Evolutionary conservation across 2,113 vertebrate species (phyloP).

Genomic region (Upupa epops): DNA sequence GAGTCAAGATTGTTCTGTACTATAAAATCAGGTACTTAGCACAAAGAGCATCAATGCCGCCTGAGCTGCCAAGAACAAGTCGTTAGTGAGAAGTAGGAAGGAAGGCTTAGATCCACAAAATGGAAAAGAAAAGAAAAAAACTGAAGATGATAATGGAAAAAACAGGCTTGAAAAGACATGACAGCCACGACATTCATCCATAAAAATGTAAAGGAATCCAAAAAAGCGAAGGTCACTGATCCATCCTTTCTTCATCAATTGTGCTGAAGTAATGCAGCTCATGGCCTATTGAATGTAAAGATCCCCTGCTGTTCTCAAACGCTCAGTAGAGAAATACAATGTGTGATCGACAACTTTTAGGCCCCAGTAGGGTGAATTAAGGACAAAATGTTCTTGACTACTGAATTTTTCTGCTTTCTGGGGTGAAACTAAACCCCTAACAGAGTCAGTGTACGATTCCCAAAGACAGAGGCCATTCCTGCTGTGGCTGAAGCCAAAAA

Average conservation of each 20-base stretch:
- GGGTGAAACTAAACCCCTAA: slow-evolving; percentile 16
- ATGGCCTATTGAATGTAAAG: slow-evolving; percentile 49
- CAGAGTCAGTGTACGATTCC: background rate
- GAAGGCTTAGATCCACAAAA: background rate
- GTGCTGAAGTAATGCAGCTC: slow-evolving; percentile 44
- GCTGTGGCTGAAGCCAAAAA: slow-evolving; percentile 11
- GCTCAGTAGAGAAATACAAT: slow-evolving; percentile 8
- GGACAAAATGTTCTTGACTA: slow-evolving; percentile 30
- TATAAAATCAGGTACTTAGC: background rate
- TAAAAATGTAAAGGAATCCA: slow-evolving; percentile 46
- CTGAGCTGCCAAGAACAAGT: background rate
- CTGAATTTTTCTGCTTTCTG: slow-evolving; percentile 12
- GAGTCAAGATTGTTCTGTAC: background rate
- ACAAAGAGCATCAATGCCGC: background rate
- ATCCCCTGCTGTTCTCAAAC: slow-evolving; percentile 23
- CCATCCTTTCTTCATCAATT: slow-evolving; percentile 41
- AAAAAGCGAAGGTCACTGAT: slow-evolving; percentile 25
- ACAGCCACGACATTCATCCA: slow-evolving; percentile 46
- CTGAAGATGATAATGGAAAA: background rate
- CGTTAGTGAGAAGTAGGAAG: background rate
- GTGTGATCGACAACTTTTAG: slow-evolving; percentile 27
- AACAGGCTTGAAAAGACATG: background rate
- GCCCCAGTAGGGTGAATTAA: slow-evolving; percentile 30
- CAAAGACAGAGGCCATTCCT: background rate
- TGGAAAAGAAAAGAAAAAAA: background rate